These are phyloP conservation scores for Caenorhabditis tropicalis DNA, from an alignment of 1,140 invertebrate genomes.

Conservation along the genomic window DNA sequence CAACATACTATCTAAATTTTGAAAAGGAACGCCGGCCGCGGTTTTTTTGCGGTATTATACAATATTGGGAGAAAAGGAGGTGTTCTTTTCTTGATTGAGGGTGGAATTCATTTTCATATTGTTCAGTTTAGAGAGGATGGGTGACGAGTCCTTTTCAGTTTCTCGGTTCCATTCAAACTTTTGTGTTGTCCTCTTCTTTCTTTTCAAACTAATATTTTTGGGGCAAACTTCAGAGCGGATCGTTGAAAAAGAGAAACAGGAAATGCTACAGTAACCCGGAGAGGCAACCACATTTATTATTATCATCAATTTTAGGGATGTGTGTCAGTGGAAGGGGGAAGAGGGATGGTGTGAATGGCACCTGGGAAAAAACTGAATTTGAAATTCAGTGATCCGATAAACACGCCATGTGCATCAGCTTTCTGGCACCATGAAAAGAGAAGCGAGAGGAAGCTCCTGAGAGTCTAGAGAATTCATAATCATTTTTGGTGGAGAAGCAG, in stretches of 20 bases:
- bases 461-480: conserved; percentile 40
- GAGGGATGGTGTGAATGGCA: background rate
- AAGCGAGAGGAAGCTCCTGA: conserved; percentile 13
- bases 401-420: conserved; percentile 34
- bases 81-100: background rate
- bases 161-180: background rate
- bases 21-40: no score
- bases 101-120: conserved; percentile 23
- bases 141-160: conserved; percentile 1
- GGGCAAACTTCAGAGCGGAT: background rate
- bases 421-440: background rate
- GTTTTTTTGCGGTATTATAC: no score
- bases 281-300: conserved; percentile 14
- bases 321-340: background rate
- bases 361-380: conserved; percentile 22
- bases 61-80: background rate
- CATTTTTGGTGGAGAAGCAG: conserved; percentile 36
- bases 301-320: conserved; percentile 40
- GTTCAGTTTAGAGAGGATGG: conserved; percentile 11
- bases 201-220: background rate
- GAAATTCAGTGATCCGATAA: conserved; percentile 45
- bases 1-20: no score
- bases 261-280: conserved; percentile 21
- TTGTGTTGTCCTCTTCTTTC: background rate
- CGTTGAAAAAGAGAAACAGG: background rate